Evolutionary conservation across 35 echinoderm and acorn worm species (phyloP).

Genomic region (Chiridota heheva): DNA sequence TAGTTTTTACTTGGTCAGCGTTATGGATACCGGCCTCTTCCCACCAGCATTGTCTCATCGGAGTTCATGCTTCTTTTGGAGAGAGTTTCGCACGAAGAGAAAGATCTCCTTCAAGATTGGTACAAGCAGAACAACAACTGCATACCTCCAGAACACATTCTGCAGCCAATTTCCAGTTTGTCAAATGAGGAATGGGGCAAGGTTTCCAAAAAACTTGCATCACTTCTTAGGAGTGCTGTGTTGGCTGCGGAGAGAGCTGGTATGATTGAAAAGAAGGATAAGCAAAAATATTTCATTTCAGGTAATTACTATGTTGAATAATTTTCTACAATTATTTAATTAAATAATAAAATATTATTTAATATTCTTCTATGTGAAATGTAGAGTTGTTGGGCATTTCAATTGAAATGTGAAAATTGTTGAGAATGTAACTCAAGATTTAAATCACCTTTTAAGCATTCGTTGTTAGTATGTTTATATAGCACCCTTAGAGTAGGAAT

Average conservation of each 20-base stretch:
- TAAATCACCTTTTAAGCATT: too few species aligned
- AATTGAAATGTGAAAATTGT: too few species aligned
- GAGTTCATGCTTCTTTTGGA: conserved; percentile 51
- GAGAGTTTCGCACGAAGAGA: conserved; percentile 22
- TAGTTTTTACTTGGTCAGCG: conserved; percentile 77
- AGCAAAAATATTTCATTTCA: conserved; percentile 55
- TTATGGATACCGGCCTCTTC: conserved; percentile 81
- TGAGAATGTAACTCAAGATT: too few species aligned
- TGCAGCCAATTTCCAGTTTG: conserved; percentile 60
- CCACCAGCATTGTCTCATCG: conserved; percentile 50
- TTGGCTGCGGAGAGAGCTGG: neutral
- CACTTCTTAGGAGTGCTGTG: conserved; percentile 29
- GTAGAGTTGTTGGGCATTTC: too few species aligned
- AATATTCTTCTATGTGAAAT: too few species aligned
- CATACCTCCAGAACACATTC: conserved; percentile 57
- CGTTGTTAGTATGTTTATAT: too few species aligned
- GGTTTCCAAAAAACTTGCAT: conserved; percentile 24
- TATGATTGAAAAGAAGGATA: conserved; percentile 15
- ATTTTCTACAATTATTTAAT: neutral
- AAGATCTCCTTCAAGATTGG: conserved; percentile 48
- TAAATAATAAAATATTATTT: too few species aligned
- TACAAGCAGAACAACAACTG: conserved; percentile 61
- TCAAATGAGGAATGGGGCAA: conserved; percentile 41
- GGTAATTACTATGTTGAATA: conserved; percentile 20
- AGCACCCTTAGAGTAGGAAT: too few species aligned